phyloP scores from a whole-genome alignment of 2,797 vertebrate species.

The Phrynocephalus guinanensis region DNA sequence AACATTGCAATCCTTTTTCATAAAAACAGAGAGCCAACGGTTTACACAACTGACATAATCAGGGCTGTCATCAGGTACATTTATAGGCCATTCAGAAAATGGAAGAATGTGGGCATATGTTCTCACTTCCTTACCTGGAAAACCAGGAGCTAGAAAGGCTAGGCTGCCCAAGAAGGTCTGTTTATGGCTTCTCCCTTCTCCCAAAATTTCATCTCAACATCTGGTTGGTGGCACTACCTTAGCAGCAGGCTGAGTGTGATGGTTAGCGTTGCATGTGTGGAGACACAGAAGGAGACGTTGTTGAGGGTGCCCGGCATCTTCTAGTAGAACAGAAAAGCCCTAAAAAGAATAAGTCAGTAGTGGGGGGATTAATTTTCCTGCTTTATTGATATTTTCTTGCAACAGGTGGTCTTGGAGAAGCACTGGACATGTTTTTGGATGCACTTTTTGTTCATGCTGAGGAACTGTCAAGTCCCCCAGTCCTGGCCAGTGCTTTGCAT shows the following conservation, averaged over 20 bases:
- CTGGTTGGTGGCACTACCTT: too few relatives aligned
- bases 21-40: neutral
- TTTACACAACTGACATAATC: too few relatives aligned
- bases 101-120: neutral
- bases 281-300: too few relatives aligned
- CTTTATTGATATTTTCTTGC: neutral
- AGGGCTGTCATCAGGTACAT: neutral
- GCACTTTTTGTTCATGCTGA: neutral
- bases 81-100: neutral
- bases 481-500: neutral
- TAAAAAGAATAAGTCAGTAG: neutral
- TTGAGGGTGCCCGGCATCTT: too few relatives aligned
- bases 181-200: too few relatives aligned
- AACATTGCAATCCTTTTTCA: neutral
- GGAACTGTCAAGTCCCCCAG: neutral
- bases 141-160: too few relatives aligned
- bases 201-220: too few relatives aligned
- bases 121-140: neutral
- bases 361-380: neutral
- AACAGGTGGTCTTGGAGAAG: neutral
- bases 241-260: too few relatives aligned
- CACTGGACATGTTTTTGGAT: too few relatives aligned
- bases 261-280: too few relatives aligned
- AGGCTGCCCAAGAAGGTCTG: too few relatives aligned
- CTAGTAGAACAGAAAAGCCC: too few relatives aligned